Conservation (phyloP, 2,113 vertebrate species). For the Catharus bicknelli region DNA sequence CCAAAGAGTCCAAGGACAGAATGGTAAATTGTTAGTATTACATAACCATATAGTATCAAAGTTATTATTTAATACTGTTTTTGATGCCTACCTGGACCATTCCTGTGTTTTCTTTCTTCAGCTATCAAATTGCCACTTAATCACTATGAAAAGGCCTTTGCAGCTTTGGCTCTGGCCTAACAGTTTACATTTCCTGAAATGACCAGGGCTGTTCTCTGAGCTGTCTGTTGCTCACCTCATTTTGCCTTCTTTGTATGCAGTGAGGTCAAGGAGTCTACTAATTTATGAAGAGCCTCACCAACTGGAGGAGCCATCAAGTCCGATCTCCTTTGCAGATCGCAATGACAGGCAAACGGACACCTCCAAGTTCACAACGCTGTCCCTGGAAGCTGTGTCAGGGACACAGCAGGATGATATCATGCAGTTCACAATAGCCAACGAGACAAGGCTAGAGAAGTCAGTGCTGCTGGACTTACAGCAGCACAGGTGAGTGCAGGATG, state of each 20-base stretch:
- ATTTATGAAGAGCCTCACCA: slow-evolving; percentile 83
- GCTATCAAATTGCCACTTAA: neutral
- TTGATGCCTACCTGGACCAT: neutral
- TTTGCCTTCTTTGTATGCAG: slow-evolving; percentile 65
- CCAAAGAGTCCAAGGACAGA: neutral
- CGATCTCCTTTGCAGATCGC: slow-evolving; percentile 81
- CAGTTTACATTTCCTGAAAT: neutral
- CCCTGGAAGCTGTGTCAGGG: slow-evolving; percentile 66
- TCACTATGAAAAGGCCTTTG: neutral
- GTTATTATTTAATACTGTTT: neutral
- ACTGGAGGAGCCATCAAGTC: slow-evolving; percentile 79
- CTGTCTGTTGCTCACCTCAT: neutral
- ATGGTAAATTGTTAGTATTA: neutral
- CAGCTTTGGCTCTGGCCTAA: neutral
- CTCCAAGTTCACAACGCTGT: slow-evolving; percentile 76
- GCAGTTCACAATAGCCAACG: slow-evolving; percentile 81
- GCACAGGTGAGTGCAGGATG: slow-evolving; percentile 71
- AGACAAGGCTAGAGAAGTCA: slow-evolving; percentile 81
- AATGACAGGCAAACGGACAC: slow-evolving; percentile 76
- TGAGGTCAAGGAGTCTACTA: slow-evolving; percentile 91
- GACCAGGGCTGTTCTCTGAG: neutral
- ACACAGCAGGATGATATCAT: slow-evolving; percentile 60
- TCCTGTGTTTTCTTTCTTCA: neutral
- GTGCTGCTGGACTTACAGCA: slow-evolving; percentile 85
- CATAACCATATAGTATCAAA: neutral